phyloP scores from a whole-genome alignment of 2,888 invertebrate genomes.

The Caenorhabditis sinica region DNA sequence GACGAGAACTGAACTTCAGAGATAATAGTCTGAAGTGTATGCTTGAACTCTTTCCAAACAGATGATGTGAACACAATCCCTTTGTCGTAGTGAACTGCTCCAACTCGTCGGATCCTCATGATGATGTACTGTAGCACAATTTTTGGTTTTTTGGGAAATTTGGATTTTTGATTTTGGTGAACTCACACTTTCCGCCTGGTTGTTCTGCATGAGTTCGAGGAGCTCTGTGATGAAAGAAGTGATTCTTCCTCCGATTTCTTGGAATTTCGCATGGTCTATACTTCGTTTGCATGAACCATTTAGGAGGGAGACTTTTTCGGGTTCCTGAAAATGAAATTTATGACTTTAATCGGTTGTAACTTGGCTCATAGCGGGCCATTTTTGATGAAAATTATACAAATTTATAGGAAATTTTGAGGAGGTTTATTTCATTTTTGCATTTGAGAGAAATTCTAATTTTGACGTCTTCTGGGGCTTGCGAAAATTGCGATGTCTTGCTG shows the following conservation, averaged over 20 bases:
- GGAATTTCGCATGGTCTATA: slow-evolving; percentile 74
- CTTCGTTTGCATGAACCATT: slow-evolving; percentile 70
- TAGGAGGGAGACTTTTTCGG: slow-evolving; percentile 67
- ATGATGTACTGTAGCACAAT: slow-evolving; percentile 75
- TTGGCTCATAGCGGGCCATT: no score
- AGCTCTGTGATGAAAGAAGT: slow-evolving; percentile 77
- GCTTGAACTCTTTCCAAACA: slow-evolving; percentile 81
- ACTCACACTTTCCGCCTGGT: slow-evolving; percentile 74
- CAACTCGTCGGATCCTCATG: slow-evolving; percentile 75
- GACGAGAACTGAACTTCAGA: slow-evolving; percentile 68
- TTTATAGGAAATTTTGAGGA: no score
- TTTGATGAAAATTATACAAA: no score
- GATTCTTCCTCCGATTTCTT: slow-evolving; percentile 78
- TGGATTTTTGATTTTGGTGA: not conserved
- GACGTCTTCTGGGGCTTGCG: no score
- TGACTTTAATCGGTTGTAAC: no score
- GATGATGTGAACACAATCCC: slow-evolving; percentile 76
- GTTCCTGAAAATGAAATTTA: slow-evolving; percentile 50
- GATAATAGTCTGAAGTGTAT: slow-evolving; percentile 66
- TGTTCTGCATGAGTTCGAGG: slow-evolving; percentile 73
- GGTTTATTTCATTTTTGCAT: no score
- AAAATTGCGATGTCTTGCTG: no score
- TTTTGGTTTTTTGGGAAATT: no score
- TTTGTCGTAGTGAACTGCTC: slow-evolving; percentile 78
- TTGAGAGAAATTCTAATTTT: no score